These are phyloP conservation scores for Pyrocephalus nanus DNA, from an alignment of 2,797 vertebrate species.

Conservation along the genomic window DNA sequence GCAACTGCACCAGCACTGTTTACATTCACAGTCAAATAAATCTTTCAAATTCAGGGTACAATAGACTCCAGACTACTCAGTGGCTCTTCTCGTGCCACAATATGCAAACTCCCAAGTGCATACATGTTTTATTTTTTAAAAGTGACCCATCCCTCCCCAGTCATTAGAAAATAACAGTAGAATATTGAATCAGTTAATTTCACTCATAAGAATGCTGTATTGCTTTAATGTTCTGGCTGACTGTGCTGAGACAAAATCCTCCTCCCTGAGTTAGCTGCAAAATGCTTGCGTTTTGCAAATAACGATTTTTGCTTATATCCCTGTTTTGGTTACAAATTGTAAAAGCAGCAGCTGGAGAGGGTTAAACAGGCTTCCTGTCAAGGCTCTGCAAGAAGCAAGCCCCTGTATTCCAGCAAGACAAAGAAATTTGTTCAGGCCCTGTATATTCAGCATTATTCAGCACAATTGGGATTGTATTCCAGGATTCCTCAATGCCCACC, in stretches of 20 bases:
- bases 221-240: not conserved
- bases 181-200: not conserved
- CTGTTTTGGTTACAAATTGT: conserved; percentile 15
- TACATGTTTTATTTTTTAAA: not conserved
- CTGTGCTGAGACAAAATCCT: not conserved
- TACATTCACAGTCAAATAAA: conserved; percentile 20
- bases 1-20: not conserved
- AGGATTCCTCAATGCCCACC: conserved; percentile 51
- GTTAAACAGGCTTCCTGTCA: conserved; percentile 43
- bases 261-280: not conserved
- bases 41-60: not conserved
- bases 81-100: not conserved
- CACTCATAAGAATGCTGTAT: not conserved
- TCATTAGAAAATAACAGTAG: not conserved
- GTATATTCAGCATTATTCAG: conserved; percentile 49
- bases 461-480: not conserved
- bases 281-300: conserved; percentile 10
- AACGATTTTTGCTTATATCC: conserved; percentile 1
- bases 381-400: not conserved
- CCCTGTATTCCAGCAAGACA: not conserved
- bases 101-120: not conserved
- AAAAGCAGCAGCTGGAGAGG: conserved; percentile 35
- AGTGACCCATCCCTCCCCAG: not conserved
- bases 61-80: not conserved
- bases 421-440: not conserved